Percentiles rank a stretch among this genome's conserved stretches.
Evolutionary conservation across 2,888 invertebrate genomes (phyloP).

Genomic region (Cataglyphis cursor): DNA sequence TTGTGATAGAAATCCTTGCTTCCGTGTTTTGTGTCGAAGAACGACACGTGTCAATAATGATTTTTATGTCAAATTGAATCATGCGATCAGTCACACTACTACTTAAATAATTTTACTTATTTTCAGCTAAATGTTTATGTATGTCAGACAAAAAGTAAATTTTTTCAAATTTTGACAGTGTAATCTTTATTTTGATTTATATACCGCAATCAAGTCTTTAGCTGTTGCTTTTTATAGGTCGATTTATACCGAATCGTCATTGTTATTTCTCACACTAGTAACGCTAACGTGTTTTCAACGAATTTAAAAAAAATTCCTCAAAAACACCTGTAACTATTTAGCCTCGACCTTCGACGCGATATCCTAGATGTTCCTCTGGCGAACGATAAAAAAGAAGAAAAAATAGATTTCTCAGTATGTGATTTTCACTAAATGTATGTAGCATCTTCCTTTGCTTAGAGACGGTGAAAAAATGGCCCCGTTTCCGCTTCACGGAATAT

Average conservation of each 20-base stretch:
- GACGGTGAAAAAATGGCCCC: slow-evolving; percentile 47
- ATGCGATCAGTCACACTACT: too few relatives aligned
- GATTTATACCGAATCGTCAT: background rate
- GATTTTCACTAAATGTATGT: slow-evolving; percentile 48
- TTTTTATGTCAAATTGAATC: slow-evolving; percentile 3
- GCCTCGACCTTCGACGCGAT: background rate
- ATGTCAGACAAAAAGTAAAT: background rate
- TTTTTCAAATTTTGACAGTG: background rate
- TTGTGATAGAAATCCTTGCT: slow-evolving; percentile 10
- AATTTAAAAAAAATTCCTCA: background rate
- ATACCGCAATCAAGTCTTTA: background rate
- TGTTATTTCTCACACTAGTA: background rate
- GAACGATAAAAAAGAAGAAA: background rate
- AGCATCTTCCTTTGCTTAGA: slow-evolving; percentile 38
- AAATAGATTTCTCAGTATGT: background rate
- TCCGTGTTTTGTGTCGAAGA: background rate
- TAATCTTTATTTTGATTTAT: background rate
- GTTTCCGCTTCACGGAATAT: slow-evolving; percentile 59
- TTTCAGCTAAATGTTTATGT: background rate
- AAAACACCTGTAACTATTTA: slow-evolving; percentile 20
- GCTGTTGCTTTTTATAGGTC: background rate
- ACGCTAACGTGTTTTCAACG: background rate
- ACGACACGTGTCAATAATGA: slow-evolving; percentile 6
- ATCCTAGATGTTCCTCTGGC: background rate
- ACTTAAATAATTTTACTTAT: background rate